Evolutionary conservation across 2,113 vertebrate genomes (phyloP), one percentile per base, ranked within the genome.

Genomic region (Pseudopodoces humilis): DNA sequence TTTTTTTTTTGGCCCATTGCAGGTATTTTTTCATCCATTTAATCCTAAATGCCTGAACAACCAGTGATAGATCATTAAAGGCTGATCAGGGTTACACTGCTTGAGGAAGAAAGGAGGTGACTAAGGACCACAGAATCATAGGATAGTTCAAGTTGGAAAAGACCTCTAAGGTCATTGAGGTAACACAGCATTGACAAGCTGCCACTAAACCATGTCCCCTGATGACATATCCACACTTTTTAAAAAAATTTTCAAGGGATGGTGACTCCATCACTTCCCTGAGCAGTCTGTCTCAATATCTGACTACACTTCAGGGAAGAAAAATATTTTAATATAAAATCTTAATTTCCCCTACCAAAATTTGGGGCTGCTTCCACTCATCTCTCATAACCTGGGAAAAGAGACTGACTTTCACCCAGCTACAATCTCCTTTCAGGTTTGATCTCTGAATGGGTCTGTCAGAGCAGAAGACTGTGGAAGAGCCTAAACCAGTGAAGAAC

Each of bases 181-280:
- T 41, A 63, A 39, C 11, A 6, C 13, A 79, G 11, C 13, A 25
- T 25, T 22, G 8, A 47, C 28, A 16, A 24, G 6, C 6, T 44
- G 11, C 28, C 23, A 28, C 12, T n/a, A 33, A 62, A 69, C 28
- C 7, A 15, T 31, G 24, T 22, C 25, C 30, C 4, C 20, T 49
- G 5, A 30, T 31, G 7, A 41, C 1, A 2, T 12, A 64, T 8
- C 9, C 17, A 27, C 21, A 27, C 2, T 27, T 47, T 8, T 2
- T 11, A 76, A 39, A 30, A 69, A 16, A 39, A 25, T 9, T 7
- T 10, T 56, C 17, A 31, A 23, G 24, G 7, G 11, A 16, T 37
- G 5, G 3, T 19, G 31, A 9, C 18, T 71, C 20, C 12, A 18
- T 5, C 15, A 19, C 17, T 33, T 72, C 9, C 7, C 5, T 23